These are phyloP conservation scores for Zoroaster sp. DNA, from an alignment of 53 echinoderm and acorn worm genomes.

Conservation along the genomic window DNA sequence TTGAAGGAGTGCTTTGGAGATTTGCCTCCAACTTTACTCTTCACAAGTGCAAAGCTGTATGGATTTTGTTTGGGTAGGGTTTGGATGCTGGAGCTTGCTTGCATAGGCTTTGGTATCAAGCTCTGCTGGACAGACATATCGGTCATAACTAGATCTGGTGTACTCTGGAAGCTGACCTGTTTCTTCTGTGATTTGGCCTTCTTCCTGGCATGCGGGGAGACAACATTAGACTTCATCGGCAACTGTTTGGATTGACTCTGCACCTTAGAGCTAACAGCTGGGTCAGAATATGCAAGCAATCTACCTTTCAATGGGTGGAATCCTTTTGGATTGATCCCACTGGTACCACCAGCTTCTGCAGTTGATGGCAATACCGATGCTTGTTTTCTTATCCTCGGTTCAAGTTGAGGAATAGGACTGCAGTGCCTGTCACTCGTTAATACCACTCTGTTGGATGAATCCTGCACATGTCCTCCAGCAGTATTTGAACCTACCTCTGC, in stretches of 20 bases:
- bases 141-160: not conserved
- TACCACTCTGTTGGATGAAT: too few species aligned
- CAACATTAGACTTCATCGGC: not conserved
- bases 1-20: not conserved
- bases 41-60: not conserved
- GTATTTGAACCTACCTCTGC: too few species aligned
- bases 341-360: not conserved
- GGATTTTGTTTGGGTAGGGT: not conserved
- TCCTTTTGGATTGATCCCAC: not conserved
- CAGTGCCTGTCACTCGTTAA: not conserved
- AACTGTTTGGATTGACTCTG: not conserved
- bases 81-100: not conserved
- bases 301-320: too few species aligned
- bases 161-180: not conserved
- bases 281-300: too few species aligned
- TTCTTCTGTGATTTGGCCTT: not conserved
- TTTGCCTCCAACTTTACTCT: not conserved
- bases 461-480: too few species aligned
- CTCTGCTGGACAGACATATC: not conserved
- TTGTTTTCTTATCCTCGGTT: not conserved
- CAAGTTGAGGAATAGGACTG: not conserved
- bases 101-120: conserved; percentile 26
- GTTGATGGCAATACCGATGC: not conserved
- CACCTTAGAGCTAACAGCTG: too few species aligned
- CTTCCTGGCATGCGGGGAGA: not conserved